These are phyloP conservation scores for Paragorgia papillata DNA, from an alignment of 92 coral and sea anemone genomes.

Conservation along the genomic window DNA sequence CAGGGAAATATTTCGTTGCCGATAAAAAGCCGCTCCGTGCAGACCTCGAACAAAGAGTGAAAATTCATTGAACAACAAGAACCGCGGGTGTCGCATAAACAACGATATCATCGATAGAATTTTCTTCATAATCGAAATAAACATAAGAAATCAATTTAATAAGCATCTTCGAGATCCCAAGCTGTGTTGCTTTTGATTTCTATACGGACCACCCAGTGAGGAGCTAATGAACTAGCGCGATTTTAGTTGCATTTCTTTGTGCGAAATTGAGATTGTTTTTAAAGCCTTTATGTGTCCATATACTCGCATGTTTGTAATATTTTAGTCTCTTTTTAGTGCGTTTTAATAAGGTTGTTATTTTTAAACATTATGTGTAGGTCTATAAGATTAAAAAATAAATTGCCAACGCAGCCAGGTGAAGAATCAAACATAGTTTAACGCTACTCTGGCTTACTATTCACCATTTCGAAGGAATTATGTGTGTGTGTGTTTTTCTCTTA, in stretches of 20 bases:
- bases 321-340: too few species aligned
- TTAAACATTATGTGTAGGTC: too few species aligned
- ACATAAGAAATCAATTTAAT: conserved; percentile 12
- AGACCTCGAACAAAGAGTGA: conserved; percentile 6
- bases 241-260: conserved; percentile 3
- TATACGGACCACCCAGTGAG: not conserved
- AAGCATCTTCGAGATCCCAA: not conserved
- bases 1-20: not conserved
- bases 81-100: conserved; percentile 19
- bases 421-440: too few species aligned
- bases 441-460: too few species aligned
- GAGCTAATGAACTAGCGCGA: conserved; percentile 1
- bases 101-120: not conserved
- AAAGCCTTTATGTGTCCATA: too few species aligned
- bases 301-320: too few species aligned
- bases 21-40: not conserved
- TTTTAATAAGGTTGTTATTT: too few species aligned
- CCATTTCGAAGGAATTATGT: too few species aligned
- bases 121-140: conserved; percentile 7
- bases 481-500: too few species aligned
- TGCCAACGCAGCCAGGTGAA: too few species aligned
- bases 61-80: conserved; percentile 21
- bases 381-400: too few species aligned
- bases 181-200: not conserved
- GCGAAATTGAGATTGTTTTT: not conserved